Evolutionary conservation across 2,888 invertebrate genomes (phyloP).

Genomic region (Lypha dubia): DNA sequence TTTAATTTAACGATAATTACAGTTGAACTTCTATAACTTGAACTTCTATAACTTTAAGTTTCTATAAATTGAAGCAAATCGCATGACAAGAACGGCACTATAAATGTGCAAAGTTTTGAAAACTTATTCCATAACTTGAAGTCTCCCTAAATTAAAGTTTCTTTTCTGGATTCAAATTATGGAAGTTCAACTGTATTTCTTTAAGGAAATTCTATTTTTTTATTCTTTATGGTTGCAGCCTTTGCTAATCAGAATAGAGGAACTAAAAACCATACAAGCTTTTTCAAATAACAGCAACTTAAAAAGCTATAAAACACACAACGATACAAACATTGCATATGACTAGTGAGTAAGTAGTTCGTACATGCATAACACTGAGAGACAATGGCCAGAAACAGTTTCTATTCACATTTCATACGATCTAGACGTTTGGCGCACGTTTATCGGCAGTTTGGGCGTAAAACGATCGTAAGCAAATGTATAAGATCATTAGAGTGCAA

Average conservation of each 20-base stretch:
- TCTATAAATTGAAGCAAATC: too few relatives aligned
- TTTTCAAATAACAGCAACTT: not conserved
- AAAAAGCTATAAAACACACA: not conserved
- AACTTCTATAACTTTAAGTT: too few relatives aligned
- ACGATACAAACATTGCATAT: not conserved
- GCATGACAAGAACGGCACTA: too few relatives aligned
- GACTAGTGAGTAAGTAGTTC: not conserved
- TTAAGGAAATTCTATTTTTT: too few relatives aligned
- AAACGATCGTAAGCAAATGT: slow-evolving; percentile 5
- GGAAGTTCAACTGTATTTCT: too few relatives aligned
- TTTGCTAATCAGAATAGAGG: not conserved
- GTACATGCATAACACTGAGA: not conserved
- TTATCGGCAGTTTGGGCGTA: slow-evolving; percentile 6
- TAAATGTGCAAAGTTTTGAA: too few relatives aligned
- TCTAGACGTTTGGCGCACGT: slow-evolving; percentile 12
- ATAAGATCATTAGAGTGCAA: slow-evolving; percentile 44
- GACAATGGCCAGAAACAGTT: slow-evolving; percentile 48
- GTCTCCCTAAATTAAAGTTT: too few relatives aligned
- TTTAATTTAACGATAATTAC: not conserved
- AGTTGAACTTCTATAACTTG: too few relatives aligned
- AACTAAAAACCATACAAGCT: not conserved
- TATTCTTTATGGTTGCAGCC: not conserved
- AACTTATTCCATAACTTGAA: too few relatives aligned
- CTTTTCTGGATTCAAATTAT: too few relatives aligned
- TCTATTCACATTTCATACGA: slow-evolving; percentile 26